Conservation (phyloP, 2,888 invertebrate species). For the Rhyacophila evoluta region DNA sequence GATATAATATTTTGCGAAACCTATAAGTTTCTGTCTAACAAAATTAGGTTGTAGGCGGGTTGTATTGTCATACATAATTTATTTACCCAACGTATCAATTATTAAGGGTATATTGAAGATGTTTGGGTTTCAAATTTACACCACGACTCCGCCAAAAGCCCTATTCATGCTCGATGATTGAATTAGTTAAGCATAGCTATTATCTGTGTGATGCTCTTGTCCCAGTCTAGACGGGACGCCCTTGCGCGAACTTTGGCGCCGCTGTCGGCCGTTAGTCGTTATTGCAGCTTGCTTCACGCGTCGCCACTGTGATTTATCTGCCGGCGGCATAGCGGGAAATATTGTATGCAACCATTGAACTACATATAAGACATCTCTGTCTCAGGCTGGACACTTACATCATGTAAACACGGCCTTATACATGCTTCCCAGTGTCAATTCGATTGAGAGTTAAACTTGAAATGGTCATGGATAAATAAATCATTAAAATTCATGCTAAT, state of each 20-base stretch:
- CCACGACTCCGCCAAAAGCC: background rate
- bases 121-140: conserved; percentile 9
- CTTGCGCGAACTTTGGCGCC: conserved; percentile 1
- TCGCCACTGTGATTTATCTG: conserved; percentile 7
- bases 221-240: background rate
- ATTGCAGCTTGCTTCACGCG: conserved; percentile 22
- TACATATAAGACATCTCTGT: no score
- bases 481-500: no score
- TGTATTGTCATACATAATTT: conserved; percentile 2
- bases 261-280: background rate
- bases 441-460: no score
- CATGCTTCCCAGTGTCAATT: no score
- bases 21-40: background rate
- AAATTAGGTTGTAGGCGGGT: background rate
- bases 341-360: background rate
- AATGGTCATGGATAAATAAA: no score
- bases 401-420: no score
- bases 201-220: conserved; percentile 19
- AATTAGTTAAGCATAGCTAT: conserved; percentile 11
- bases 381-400: no score
- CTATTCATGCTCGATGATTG: conserved; percentile 18
- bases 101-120: background rate
- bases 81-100: conserved; percentile 5
- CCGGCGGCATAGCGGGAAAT: background rate
- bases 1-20: no score